Evolutionary conservation across 2,888 invertebrate species (phyloP).

Genomic region (Gastrophysa polygoni): DNA sequence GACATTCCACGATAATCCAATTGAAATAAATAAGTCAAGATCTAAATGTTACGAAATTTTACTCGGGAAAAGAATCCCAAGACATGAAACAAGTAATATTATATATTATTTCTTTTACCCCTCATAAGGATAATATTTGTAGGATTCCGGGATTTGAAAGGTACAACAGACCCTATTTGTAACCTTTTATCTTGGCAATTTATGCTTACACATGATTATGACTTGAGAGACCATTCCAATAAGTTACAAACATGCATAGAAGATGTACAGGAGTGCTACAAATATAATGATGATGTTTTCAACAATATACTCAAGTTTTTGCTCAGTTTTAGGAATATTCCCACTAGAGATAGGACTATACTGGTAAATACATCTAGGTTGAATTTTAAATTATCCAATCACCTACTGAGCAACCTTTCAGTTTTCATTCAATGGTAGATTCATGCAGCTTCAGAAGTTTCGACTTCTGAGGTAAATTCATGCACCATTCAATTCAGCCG

Average conservation of each 20-base stretch:
- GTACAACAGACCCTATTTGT: slow-evolving; percentile 47
- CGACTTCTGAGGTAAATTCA: too few relatives aligned
- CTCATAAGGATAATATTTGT: slow-evolving; percentile 22
- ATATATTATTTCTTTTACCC: not conserved
- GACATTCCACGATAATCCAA: slow-evolving; percentile 41
- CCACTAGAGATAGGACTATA: slow-evolving; percentile 39
- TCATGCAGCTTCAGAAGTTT: too few relatives aligned
- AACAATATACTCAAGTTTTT: slow-evolving; percentile 43
- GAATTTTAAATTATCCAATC: too few relatives aligned
- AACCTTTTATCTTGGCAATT: slow-evolving; percentile 52
- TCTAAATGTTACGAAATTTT: slow-evolving; percentile 51
- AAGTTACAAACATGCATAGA: slow-evolving; percentile 43
- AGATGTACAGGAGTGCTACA: slow-evolving; percentile 37
- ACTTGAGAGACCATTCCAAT: slow-evolving; percentile 43
- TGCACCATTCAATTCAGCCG: too few relatives aligned
- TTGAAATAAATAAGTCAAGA: slow-evolving; percentile 44
- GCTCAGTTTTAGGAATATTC: slow-evolving; percentile 42
- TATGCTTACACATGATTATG: slow-evolving; percentile 45
- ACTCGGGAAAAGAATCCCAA: slow-evolving; percentile 36
- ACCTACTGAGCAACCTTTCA: not conserved
- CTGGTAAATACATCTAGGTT: too few relatives aligned
- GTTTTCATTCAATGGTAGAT: not conserved
- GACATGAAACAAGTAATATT: slow-evolving; percentile 30
- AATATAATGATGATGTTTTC: slow-evolving; percentile 31
- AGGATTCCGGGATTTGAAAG: slow-evolving; percentile 43